A percentile compares a stretch with the other conserved stretches of the same genome.
Conservation (phyloP, 2,888 invertebrate species). For the Platerodrilus igneus region DNA sequence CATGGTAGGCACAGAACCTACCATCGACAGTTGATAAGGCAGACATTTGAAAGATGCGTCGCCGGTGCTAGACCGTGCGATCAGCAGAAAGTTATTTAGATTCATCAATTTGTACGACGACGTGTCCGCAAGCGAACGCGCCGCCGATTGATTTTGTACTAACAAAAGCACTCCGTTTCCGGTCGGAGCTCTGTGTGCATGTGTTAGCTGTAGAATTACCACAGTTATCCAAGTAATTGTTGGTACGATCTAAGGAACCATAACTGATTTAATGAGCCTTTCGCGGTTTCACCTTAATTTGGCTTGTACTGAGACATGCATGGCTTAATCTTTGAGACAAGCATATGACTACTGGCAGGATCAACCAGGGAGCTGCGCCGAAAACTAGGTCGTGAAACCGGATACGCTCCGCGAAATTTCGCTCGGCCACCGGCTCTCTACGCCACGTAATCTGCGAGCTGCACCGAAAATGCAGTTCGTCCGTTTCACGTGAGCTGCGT, state of each 20-base stretch:
- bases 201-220: slow-evolving; percentile 66
- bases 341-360: slow-evolving; percentile 62
- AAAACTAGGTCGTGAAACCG: too few relatives aligned
- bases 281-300: slow-evolving; percentile 55
- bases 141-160: slow-evolving; percentile 53
- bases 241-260: slow-evolving; percentile 53
- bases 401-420: too few relatives aligned
- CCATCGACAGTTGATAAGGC: slow-evolving; percentile 66
- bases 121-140: slow-evolving; percentile 37
- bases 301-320: slow-evolving; percentile 62
- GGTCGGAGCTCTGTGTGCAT: slow-evolving; percentile 53
- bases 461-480: too few relatives aligned
- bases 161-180: slow-evolving; percentile 52
- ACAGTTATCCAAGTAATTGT: slow-evolving; percentile 43
- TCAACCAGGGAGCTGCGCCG: slow-evolving; percentile 52
- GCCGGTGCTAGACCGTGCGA: slow-evolving; percentile 51
- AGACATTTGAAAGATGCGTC: slow-evolving; percentile 62
- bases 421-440: too few relatives aligned
- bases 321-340: slow-evolving; percentile 66
- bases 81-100: slow-evolving; percentile 48
- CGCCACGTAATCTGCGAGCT: too few relatives aligned
- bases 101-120: slow-evolving; percentile 48
- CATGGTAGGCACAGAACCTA: slow-evolving; percentile 63
- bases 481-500: too few relatives aligned
- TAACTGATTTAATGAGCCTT: slow-evolving; percentile 60